These are phyloP conservation scores for Neopelma chrysocephalum DNA, from an alignment of 2,797 vertebrate species.

Conservation along the genomic window DNA sequence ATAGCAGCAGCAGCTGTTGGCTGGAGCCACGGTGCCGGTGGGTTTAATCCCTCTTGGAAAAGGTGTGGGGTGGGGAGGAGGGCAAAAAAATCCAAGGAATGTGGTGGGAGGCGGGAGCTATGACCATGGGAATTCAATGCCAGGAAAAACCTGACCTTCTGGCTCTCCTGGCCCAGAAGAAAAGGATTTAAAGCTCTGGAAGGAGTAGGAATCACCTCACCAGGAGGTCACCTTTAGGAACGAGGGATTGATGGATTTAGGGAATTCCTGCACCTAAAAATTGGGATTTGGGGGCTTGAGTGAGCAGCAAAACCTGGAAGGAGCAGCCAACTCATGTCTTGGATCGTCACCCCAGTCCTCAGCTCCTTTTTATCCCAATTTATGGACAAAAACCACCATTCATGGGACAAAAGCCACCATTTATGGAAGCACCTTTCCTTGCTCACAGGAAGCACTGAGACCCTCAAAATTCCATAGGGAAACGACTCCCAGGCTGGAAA, in stretches of 20 bases:
- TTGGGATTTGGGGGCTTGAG: background rate
- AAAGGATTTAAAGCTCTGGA: background rate
- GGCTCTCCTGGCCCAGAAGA: background rate
- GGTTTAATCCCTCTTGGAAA: background rate
- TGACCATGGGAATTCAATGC: background rate
- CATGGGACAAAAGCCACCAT: background rate
- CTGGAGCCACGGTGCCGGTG: background rate
- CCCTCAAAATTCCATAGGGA: fast-evolving
- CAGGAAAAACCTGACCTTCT: background rate
- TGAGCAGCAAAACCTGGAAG: background rate
- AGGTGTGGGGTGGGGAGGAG: background rate
- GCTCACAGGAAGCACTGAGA: fast-evolving
- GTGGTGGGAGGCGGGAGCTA: background rate
- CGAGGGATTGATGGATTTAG: background rate
- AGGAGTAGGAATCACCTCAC: background rate
- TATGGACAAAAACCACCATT: background rate
- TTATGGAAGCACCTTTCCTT: background rate
- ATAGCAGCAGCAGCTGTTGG: constrained; percentile 17
- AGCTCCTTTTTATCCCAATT: background rate
- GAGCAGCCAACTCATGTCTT: fast-evolving
- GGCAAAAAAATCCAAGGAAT: background rate
- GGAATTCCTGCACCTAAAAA: background rate
- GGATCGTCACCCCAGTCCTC: fast-evolving
- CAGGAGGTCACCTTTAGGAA: background rate
- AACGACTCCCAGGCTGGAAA: background rate